Conservation (phyloP, 2,797 vertebrate species). For the Acrossocheilus fasciatus region DNA sequence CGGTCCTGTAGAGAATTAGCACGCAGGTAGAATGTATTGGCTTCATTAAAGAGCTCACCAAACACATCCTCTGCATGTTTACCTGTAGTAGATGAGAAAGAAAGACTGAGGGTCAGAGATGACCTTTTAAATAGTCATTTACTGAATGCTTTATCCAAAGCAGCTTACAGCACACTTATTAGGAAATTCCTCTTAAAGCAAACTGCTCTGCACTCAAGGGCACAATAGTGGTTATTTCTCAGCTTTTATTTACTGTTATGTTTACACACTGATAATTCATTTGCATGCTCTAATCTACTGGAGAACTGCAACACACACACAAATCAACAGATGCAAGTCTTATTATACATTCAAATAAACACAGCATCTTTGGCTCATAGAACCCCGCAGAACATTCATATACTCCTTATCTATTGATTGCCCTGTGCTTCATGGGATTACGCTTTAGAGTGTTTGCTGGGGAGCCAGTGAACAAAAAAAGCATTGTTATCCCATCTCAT, state of each 20-base stretch:
- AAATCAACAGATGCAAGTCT: not conserved
- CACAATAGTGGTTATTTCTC: not conserved
- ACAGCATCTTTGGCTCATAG: not conserved
- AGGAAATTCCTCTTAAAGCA: not conserved
- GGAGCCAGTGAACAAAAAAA: not conserved
- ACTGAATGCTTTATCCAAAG: not conserved
- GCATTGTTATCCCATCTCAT: conserved; percentile 12
- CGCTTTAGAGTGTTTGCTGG: conserved; percentile 2
- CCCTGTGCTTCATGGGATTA: conserved; percentile 18
- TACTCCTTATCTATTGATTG: conserved; percentile 12
- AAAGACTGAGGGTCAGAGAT: not conserved
- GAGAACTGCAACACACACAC: conserved; percentile 60
- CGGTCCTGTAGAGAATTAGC: conserved; percentile 90
- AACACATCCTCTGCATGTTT: conserved; percentile 92
- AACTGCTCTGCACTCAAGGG: not conserved
- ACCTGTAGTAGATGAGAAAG: conserved; percentile 72
- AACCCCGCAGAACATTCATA: not conserved
- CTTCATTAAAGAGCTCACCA: conserved; percentile 90
- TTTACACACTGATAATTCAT: conserved; percentile 57
- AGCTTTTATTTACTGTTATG: not conserved
- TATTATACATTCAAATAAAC: conserved; percentile 29
- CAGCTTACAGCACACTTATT: not conserved
- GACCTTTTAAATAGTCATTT: not conserved
- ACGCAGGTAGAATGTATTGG: conserved; percentile 87
- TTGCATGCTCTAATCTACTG: conserved; percentile 70